A percentile compares a stretch with the other conserved stretches of the same genome.
Evolutionary conservation across 1,140 invertebrate genomes (phyloP).

Genomic region (Cotesia chilonis): DNA sequence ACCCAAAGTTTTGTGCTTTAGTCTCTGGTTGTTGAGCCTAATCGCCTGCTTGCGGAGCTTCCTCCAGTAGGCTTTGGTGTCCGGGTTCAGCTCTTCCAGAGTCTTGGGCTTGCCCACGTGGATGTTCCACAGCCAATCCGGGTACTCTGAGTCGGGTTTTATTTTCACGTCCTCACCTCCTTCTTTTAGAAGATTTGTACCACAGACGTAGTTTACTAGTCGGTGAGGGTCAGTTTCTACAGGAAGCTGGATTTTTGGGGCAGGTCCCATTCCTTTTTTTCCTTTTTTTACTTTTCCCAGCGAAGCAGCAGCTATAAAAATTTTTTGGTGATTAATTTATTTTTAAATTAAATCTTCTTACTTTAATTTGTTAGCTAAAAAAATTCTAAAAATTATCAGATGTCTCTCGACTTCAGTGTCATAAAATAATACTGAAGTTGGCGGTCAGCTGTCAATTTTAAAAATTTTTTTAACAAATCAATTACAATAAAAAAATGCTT

Average conservation of each 20-base stretch:
- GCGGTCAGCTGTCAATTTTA: no score
- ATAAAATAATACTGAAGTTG: no score
- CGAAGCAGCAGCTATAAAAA: constrained; percentile 22
- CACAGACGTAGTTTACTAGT: constrained; percentile 84
- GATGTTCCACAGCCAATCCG: constrained; percentile 90
- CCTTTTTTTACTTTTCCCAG: constrained; percentile 48
- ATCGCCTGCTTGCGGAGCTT: constrained; percentile 71
- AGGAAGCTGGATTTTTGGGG: constrained; percentile 76
- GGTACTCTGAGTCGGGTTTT: constrained; percentile 88
- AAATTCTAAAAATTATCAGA: no score
- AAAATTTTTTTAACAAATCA: no score
- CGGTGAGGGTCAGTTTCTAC: constrained; percentile 88
- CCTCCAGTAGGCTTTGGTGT: constrained; percentile 84
- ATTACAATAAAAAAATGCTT: no score
- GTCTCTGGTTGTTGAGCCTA: constrained; percentile 67
- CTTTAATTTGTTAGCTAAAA: no score
- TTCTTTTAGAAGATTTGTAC: constrained; percentile 80
- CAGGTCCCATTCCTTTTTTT: constrained; percentile 69
- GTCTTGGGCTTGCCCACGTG: constrained; percentile 69
- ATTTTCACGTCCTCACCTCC: constrained; percentile 84
- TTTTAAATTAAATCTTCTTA: no score
- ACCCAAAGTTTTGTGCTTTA: not conserved
- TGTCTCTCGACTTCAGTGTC: no score
- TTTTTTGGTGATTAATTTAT: no score
- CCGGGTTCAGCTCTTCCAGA: constrained; percentile 80